Conservation (phyloP, 2,113 vertebrate genomes). For the Lanius ludovicianus region DNA sequence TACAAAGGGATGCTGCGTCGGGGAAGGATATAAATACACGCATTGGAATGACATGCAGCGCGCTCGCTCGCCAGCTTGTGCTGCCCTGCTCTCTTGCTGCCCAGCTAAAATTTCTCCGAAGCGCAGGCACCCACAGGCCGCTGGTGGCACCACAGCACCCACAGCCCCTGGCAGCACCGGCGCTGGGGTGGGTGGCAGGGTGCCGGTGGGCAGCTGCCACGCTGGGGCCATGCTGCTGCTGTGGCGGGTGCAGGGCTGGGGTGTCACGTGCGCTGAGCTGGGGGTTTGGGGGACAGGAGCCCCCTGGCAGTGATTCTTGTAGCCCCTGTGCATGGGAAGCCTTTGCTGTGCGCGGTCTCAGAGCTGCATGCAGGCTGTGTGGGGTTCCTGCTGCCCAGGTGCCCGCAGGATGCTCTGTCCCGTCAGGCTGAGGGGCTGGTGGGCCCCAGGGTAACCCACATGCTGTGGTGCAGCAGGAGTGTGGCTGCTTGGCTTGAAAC, state of each 20-base stretch:
- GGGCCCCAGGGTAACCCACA: background rate
- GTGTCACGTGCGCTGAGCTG: rapidly evolving
- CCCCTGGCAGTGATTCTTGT: background rate
- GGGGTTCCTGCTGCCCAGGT: background rate
- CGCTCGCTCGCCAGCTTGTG: background rate
- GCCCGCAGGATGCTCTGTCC: background rate
- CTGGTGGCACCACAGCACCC: background rate
- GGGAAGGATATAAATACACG: conserved; percentile 29
- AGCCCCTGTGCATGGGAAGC: rapidly evolving
- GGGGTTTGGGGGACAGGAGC: background rate
- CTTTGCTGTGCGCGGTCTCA: rapidly evolving
- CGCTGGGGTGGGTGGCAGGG: rapidly evolving
- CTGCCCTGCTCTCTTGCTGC: background rate
- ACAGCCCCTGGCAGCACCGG: background rate
- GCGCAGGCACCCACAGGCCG: rapidly evolving
- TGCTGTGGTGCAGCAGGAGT: rapidly evolving
- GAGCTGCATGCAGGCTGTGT: background rate
- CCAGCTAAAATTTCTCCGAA: background rate
- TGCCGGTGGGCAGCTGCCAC: background rate
- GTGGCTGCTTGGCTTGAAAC: background rate
- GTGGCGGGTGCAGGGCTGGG: rapidly evolving
- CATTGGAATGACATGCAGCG: background rate
- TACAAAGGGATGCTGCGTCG: conserved; percentile 41
- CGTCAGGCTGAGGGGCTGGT: rapidly evolving
- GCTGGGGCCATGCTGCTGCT: rapidly evolving